phyloP scores from a whole-genome alignment of 2,888 invertebrate genomes.

The Zaprionus bogoriensis region DNA sequence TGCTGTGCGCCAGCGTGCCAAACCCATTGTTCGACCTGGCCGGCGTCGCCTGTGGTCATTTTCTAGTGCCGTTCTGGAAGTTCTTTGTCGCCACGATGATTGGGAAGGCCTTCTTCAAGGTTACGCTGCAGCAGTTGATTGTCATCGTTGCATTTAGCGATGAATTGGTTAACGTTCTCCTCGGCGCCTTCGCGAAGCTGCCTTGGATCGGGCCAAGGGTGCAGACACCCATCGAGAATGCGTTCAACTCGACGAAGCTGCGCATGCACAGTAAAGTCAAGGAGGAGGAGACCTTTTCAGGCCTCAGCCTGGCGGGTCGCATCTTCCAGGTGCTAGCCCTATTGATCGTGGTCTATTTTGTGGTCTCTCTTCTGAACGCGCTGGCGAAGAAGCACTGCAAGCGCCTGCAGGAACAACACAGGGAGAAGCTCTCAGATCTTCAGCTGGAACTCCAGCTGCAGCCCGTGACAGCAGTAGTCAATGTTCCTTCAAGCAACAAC shows the following conservation, averaged over 20 bases:
- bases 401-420: conserved; percentile 83
- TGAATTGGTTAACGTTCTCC: conserved; percentile 90
- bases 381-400: conserved; percentile 96
- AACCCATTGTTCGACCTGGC: conserved; percentile 99
- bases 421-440: background rate
- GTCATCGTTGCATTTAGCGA: conserved; percentile 98
- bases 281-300: conserved; percentile 78
- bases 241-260: conserved; percentile 93
- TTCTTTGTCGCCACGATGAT: conserved; percentile 99
- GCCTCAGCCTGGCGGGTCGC: conserved; percentile 85
- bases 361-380: conserved; percentile 97
- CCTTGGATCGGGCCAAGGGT: conserved; percentile 92
- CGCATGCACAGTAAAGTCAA: conserved; percentile 85
- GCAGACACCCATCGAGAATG: conserved; percentile 92
- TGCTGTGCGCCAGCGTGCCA: conserved; percentile 97
- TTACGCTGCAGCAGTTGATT: conserved; percentile 98
- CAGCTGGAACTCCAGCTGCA: background rate
- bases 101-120: conserved; percentile 98
- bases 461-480: background rate
- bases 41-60: conserved; percentile 99
- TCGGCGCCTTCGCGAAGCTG: conserved; percentile 85
- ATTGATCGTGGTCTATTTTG: conserved; percentile 95
- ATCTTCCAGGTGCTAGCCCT: conserved; percentile 94
- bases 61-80: conserved; percentile 99
- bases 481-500: background rate